A percentile compares a stretch with the other conserved stretches of the same genome.
These are phyloP conservation scores for Bostrychus sinensis DNA, from an alignment of 2,113 vertebrate genomes.

Conservation along the genomic window DNA sequence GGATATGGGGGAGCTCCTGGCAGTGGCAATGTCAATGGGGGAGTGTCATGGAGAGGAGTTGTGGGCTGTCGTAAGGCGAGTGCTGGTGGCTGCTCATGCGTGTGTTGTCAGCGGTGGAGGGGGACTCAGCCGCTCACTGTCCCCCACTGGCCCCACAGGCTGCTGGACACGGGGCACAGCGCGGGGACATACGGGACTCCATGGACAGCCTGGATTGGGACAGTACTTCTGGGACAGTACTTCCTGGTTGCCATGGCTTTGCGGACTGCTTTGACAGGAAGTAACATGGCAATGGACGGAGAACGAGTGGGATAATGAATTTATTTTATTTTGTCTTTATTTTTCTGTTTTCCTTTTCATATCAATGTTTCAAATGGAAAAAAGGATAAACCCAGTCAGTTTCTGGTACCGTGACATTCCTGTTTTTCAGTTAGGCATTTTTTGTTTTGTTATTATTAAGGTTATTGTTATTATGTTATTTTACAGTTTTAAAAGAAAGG, in stretches of 20 bases:
- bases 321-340: constrained; percentile 75
- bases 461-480: constrained; percentile 72
- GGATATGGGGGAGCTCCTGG: constrained; percentile 76
- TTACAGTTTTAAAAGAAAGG: constrained; percentile 81
- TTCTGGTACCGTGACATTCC: constrained; percentile 86
- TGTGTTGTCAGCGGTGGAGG: constrained; percentile 53
- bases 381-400: constrained; percentile 74
- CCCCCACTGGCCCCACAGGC: constrained; percentile 55
- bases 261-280: constrained; percentile 76
- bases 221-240: constrained; percentile 71
- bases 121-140: constrained; percentile 54
- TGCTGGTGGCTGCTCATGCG: constrained; percentile 61
- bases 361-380: constrained; percentile 72
- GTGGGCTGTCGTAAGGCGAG: constrained; percentile 62
- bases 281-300: constrained; percentile 76
- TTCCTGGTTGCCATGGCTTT: constrained; percentile 75
- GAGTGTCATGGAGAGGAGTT: constrained; percentile 75
- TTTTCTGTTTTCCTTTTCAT: constrained; percentile 74
- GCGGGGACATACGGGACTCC: constrained; percentile 67
- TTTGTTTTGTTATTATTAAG: constrained; percentile 63
- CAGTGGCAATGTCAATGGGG: constrained; percentile 80
- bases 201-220: constrained; percentile 72
- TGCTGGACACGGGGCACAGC: constrained; percentile 64
- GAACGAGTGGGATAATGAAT: constrained; percentile 79
- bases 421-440: constrained; percentile 78